Conservation (phyloP, 2,888 invertebrate genomes). For the Caenorhabditis zanzibari region DNA sequence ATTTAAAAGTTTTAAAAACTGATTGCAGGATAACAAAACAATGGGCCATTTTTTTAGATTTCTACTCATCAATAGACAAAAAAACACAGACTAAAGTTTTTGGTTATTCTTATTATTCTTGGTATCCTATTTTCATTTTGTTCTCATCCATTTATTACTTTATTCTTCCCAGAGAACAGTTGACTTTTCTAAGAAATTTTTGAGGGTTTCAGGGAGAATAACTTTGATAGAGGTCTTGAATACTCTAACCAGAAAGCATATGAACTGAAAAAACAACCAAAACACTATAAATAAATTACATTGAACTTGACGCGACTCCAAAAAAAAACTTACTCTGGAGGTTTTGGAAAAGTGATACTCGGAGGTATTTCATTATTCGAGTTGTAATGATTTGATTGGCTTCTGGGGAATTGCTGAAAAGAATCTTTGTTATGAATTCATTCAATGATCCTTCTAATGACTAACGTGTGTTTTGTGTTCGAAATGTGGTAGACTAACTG, state of each 20-base stretch:
- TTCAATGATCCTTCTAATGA: conserved; percentile 18
- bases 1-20: background rate
- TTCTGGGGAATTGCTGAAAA: conserved; percentile 26
- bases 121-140: background rate
- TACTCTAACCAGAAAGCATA: background rate
- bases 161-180: background rate
- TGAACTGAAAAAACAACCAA: background rate
- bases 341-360: background rate
- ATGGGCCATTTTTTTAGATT: background rate
- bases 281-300: conserved; percentile 34
- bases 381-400: conserved; percentile 23
- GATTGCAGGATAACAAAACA: background rate
- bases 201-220: background rate
- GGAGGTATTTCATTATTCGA: conserved; percentile 17
- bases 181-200: background rate
- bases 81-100: background rate
- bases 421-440: background rate
- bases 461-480: conserved; percentile 39
- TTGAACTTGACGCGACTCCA: background rate
- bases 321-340: conserved; percentile 43
- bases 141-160: background rate
- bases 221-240: background rate
- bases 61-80: background rate
- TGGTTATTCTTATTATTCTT: background rate
- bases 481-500: background rate